Conservation (phyloP, 2,797 vertebrate species). For the Lates japonicus region DNA sequence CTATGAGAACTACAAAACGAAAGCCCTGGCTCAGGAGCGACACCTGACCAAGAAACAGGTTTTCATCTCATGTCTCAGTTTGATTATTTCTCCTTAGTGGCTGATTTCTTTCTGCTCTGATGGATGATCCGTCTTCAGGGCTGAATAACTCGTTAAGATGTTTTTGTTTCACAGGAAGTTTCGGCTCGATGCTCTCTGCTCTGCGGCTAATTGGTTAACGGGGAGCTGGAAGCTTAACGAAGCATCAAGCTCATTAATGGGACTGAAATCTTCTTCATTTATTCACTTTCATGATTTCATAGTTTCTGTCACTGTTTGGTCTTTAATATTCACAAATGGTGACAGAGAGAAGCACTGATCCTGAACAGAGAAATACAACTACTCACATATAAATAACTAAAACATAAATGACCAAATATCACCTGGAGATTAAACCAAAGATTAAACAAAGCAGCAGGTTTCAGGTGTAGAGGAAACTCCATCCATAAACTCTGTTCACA, state of each 20-base stretch:
- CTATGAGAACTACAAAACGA: no score
- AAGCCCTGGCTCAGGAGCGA: no score
- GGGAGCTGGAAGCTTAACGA: slow-evolving; percentile 29
- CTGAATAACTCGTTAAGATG: slow-evolving; percentile 30
- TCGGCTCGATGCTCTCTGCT: not conserved
- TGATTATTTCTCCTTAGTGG: slow-evolving; percentile 29
- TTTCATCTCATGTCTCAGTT: not conserved
- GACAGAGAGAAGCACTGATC: not conserved
- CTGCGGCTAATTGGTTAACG: slow-evolving; percentile 35
- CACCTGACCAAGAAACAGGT: not conserved
- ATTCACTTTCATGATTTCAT: not conserved
- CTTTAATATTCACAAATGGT: not conserved
- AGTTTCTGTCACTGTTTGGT: not conserved
- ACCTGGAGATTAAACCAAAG: no score
- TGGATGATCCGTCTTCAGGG: slow-evolving; percentile 21
- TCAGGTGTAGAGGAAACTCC: no score
- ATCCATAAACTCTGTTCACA: no score
- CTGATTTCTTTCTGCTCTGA: slow-evolving; percentile 29
- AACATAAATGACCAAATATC: no score
- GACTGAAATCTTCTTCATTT: not conserved
- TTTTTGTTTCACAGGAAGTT: slow-evolving; percentile 19
- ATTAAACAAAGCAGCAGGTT: no score
- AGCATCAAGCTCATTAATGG: slow-evolving; percentile 6
- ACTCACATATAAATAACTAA: not conserved
- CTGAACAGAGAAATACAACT: not conserved